Conservation (phyloP, 2,113 vertebrate genomes). For the Pomatostomus ruficeps region DNA sequence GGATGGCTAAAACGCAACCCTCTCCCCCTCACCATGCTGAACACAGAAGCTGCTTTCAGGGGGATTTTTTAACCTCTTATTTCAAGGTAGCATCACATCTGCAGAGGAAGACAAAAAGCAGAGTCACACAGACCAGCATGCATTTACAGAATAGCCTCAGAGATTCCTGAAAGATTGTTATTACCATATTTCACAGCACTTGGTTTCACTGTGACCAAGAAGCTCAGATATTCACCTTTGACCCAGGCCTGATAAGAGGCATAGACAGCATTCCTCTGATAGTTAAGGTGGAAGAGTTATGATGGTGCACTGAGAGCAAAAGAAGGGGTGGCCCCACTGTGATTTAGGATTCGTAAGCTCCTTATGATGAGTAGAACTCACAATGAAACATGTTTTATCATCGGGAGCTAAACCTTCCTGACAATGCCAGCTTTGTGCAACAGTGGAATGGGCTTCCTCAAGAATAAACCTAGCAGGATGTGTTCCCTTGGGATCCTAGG, state of each 20-base stretch:
- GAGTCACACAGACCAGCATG: not conserved
- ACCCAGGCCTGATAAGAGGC: conserved; percentile 35
- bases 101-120: not conserved
- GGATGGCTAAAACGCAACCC: not conserved
- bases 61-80: not conserved
- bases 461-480: conserved; percentile 24
- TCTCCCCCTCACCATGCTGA: not conserved
- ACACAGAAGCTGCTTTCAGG: not conserved
- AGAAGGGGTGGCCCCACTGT: not conserved
- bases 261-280: conserved; percentile 59
- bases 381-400: conserved; percentile 35
- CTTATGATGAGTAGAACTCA: conserved; percentile 58
- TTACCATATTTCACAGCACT: conserved; percentile 45
- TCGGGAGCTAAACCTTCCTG: conserved; percentile 33
- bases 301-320: conserved; percentile 16
- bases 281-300: conserved; percentile 52
- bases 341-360: conserved; percentile 48
- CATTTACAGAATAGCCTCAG: not conserved
- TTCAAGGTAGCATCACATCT: not conserved
- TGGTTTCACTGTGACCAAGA: conserved; percentile 16
- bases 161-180: not conserved
- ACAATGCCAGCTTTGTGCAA: not conserved
- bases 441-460: conserved; percentile 9
- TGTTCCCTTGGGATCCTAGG: not conserved
- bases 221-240: conserved; percentile 34